These are phyloP conservation scores for Paralichthys olivaceus DNA, from an alignment of 2,113 vertebrate genomes.

Conservation along the genomic window DNA sequence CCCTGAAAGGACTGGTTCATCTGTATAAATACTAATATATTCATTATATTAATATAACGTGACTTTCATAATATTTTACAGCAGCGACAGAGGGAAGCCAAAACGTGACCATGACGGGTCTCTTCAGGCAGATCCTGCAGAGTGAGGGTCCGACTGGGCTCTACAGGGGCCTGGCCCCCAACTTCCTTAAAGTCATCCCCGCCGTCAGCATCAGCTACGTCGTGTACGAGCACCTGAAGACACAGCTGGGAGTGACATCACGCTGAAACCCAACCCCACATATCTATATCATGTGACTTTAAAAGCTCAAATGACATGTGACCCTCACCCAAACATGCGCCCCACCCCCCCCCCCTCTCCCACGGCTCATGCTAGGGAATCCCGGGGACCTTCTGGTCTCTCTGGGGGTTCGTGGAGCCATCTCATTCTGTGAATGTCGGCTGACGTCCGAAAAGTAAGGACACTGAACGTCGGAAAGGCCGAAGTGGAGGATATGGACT, in stretches of 20 bases:
- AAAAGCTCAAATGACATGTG: neutral
- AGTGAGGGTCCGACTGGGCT: slow-evolving; percentile 92
- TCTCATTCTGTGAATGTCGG: slow-evolving; percentile 97
- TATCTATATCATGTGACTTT: neutral
- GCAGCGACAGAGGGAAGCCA: slow-evolving; percentile 85
- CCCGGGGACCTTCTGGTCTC: slow-evolving; percentile 40
- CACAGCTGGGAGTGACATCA: slow-evolving; percentile 91
- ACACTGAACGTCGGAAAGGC: slow-evolving; percentile 5
- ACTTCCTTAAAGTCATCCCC: slow-evolving; percentile 98
- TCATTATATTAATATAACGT: no score
- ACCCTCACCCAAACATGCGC: neutral
- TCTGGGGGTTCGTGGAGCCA: slow-evolving; percentile 64
- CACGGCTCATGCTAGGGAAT: slow-evolving; percentile 16
- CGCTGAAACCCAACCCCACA: slow-evolving; percentile 75
- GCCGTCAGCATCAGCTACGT: slow-evolving; percentile 99
- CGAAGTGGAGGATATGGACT: slow-evolving; percentile 48
- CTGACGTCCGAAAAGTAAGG: slow-evolving; percentile 50
- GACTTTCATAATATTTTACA: slow-evolving; percentile 50
- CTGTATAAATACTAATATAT: no score
- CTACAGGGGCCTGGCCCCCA: slow-evolving; percentile 94
- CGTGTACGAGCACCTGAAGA: slow-evolving; percentile 95
- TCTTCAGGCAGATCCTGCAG: slow-evolving; percentile 93
- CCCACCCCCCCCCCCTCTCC: neutral
- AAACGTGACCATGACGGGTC: slow-evolving; percentile 87
- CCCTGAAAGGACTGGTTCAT: no score